phyloP scores from a whole-genome alignment of 2,113 vertebrate species.

The Tragulus kanchil region DNA sequence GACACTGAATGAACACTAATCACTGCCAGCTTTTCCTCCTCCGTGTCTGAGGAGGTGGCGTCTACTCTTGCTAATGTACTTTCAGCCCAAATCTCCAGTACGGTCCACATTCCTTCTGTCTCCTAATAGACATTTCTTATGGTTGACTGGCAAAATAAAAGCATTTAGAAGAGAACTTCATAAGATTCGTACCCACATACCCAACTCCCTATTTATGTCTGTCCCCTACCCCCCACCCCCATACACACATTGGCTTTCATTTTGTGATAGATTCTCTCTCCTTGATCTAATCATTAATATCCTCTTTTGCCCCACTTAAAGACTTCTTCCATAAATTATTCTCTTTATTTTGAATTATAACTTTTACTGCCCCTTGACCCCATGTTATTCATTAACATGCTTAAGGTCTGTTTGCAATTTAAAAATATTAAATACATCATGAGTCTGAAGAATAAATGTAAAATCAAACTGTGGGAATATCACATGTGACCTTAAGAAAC shows the following conservation, averaged over 20 bases:
- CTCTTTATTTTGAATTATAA: background rate
- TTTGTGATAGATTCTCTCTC: background rate
- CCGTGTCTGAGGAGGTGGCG: background rate
- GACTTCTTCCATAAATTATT: no score
- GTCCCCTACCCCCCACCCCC: accelerated
- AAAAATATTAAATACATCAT: background rate
- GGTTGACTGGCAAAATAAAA: background rate
- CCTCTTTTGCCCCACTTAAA: no score
- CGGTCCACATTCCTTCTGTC: background rate
- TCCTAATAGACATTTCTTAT: background rate
- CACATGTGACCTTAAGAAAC: background rate
- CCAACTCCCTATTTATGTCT: background rate
- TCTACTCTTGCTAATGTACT: no score
- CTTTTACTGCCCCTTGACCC: background rate
- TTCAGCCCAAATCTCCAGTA: background rate
- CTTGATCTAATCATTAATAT: background rate
- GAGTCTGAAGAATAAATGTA: background rate
- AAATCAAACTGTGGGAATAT: background rate
- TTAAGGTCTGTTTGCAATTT: background rate
- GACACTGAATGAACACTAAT: background rate
- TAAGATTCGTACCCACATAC: background rate
- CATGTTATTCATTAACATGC: background rate
- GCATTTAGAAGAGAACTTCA: background rate
- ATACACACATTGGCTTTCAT: background rate
- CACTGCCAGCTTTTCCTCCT: background rate